Conservation (phyloP, 92 coral and sea anemone genomes). For the Galaxea fascicularis region DNA sequence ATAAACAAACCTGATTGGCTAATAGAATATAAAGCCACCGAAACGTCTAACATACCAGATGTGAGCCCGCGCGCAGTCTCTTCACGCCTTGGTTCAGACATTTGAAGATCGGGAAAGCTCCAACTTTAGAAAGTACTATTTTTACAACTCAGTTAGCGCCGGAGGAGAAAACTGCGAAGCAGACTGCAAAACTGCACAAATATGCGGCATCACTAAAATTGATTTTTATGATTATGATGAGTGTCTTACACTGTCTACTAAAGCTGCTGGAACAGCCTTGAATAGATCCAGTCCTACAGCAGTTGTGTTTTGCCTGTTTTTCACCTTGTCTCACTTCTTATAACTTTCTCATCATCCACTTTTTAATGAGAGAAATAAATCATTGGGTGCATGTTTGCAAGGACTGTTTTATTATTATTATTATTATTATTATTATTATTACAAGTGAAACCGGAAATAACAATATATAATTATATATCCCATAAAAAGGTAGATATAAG, state of each 20-base stretch:
- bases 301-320: neutral
- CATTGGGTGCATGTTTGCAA: no score
- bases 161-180: slow-evolving; percentile 44
- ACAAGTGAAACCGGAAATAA: no score
- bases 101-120: slow-evolving; percentile 30
- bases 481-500: no score
- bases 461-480: no score
- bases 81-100: slow-evolving; percentile 50
- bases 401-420: no score
- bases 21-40: slow-evolving; percentile 60
- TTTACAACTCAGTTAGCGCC: slow-evolving; percentile 67
- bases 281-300: no score
- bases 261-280: neutral
- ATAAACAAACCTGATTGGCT: slow-evolving; percentile 60
- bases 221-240: slow-evolving; percentile 58
- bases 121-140: slow-evolving; percentile 58
- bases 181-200: slow-evolving; percentile 56
- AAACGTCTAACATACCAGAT: slow-evolving; percentile 55
- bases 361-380: no score
- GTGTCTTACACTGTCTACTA: slow-evolving; percentile 29
- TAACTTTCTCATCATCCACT: no score
- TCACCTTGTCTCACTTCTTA: neutral
- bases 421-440: no score
- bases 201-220: slow-evolving; percentile 67
- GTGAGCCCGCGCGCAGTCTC: slow-evolving; percentile 63